A percentile compares a stretch with the other conserved stretches of the same genome.
Conservation (phyloP, 2,888 invertebrate genomes). For the Drosophila buzzatii region DNA sequence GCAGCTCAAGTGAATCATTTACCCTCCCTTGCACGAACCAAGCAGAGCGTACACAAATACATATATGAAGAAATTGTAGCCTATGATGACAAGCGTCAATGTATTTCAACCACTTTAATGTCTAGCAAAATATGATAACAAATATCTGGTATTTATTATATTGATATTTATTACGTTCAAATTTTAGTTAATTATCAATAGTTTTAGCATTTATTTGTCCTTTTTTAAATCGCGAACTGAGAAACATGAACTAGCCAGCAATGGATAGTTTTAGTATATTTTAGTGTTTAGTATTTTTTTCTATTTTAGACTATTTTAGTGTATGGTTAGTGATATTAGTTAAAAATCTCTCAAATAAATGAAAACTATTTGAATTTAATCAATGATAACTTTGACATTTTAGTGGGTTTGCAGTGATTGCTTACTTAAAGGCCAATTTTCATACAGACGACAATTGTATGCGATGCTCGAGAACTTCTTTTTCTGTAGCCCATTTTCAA, state of each 20-base stretch:
- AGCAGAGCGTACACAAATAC: neutral
- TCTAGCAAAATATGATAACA: neutral
- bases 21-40: too few species aligned
- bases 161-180: neutral
- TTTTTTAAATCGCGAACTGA: too few species aligned
- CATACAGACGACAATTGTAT: slow-evolving; percentile 6
- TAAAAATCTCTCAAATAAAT: neutral
- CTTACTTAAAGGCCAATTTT: slow-evolving; percentile 6
- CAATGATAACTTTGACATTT: neutral
- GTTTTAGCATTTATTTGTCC: neutral
- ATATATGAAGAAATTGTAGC: neutral
- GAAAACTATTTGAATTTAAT: neutral
- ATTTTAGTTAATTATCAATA: neutral
- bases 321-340: too few species aligned
- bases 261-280: neutral
- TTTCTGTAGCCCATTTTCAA: slow-evolving; percentile 36
- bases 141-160: neutral
- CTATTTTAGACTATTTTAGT: neutral
- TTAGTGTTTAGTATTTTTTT: neutral
- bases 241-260: neutral
- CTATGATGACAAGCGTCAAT: neutral
- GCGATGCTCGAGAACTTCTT: slow-evolving; percentile 1
- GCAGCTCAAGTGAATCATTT: slow-evolving; percentile 7
- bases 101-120: neutral
- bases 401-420: neutral